Conservation (phyloP, 2,113 vertebrate species). For the Perca schrenkii region DNA sequence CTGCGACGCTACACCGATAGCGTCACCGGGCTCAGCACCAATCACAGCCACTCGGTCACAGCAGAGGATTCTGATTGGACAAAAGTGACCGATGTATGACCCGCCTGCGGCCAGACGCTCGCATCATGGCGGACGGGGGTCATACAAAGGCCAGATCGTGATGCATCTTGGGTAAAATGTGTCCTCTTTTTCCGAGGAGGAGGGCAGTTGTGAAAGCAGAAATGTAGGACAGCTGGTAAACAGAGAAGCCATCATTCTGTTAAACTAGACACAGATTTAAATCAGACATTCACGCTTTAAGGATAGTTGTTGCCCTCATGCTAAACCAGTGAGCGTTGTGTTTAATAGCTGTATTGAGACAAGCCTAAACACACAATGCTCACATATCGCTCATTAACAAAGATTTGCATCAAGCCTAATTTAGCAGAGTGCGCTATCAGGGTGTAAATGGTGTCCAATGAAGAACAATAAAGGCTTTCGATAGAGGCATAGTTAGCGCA, state of each 20-base stretch:
- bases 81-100: conserved; percentile 44
- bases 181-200: conserved; percentile 46
- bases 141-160: conserved; percentile 72
- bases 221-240: conserved; percentile 72
- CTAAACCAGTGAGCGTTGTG: conserved; percentile 46
- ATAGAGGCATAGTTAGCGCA: conserved; percentile 60
- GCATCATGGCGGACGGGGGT: conserved; percentile 69
- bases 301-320: conserved; percentile 47
- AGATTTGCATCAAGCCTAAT: conserved; percentile 79
- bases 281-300: conserved; percentile 57
- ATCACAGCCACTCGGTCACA: conserved; percentile 17
- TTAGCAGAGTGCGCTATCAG: conserved; percentile 76
- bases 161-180: conserved; percentile 77
- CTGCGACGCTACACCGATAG: conserved; percentile 14
- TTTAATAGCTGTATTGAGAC: conserved; percentile 66
- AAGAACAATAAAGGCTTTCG: conserved; percentile 78
- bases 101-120: conserved; percentile 60
- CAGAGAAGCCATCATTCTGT: conserved; percentile 53
- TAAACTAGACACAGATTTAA: conserved; percentile 69
- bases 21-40: background rate
- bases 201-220: conserved; percentile 54
- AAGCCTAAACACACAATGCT: conserved; percentile 71
- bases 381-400: conserved; percentile 75
- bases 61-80: conserved; percentile 70
- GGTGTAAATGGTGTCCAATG: conserved; percentile 74